phyloP scores from a whole-genome alignment of 2,797 vertebrate species.

The Enteromius afrohamiltoni region DNA sequence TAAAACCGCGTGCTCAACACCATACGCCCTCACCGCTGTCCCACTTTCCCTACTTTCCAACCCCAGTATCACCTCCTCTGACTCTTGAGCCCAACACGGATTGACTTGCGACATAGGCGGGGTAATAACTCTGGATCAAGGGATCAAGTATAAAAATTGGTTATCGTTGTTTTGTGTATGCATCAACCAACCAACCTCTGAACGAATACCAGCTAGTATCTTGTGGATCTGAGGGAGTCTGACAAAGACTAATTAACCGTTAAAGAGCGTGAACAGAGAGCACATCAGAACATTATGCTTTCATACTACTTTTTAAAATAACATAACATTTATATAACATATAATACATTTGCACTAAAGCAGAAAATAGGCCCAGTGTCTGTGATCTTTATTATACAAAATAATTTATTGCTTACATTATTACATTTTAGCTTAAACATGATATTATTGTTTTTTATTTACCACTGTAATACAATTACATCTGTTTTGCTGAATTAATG shows the following conservation, averaged over 20 bases:
- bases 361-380: background rate
- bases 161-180: background rate
- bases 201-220: background rate
- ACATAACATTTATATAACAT: background rate
- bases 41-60: constrained; percentile 64
- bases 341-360: background rate
- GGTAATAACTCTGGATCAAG: constrained; percentile 68
- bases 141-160: constrained; percentile 71
- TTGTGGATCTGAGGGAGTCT: background rate
- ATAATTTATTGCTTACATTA: background rate
- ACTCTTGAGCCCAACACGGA: constrained; percentile 68
- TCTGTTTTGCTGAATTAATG: background rate
- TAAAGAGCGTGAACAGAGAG: background rate
- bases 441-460: background rate
- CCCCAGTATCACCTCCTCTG: constrained; percentile 66
- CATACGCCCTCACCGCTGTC: constrained; percentile 44
- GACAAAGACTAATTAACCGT: background rate
- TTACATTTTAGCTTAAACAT: background rate
- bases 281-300: background rate
- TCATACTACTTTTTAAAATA: background rate
- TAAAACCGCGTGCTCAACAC: constrained; percentile 20
- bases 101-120: constrained; percentile 75
- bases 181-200: background rate
- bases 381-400: too few relatives aligned
- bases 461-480: background rate